Conservation (phyloP, 2,113 vertebrate genomes). For the Tachysurus fulvidraco region DNA sequence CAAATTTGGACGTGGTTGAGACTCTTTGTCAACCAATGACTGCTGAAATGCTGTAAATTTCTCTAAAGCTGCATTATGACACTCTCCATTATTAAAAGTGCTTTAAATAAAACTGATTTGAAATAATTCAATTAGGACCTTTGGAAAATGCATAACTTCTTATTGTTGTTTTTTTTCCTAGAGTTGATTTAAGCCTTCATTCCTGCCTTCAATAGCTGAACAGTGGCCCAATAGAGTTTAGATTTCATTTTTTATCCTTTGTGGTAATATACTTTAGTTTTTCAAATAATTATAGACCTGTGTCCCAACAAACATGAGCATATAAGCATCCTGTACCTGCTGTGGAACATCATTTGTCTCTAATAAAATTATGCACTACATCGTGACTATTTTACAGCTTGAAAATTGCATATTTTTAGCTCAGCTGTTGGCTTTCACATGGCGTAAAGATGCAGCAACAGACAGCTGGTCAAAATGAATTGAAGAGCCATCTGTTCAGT, state of each 20-base stretch:
- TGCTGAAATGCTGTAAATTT: background rate
- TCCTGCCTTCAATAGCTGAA: background rate
- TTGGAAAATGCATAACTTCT: background rate
- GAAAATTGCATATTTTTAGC: background rate
- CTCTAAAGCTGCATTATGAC: no score
- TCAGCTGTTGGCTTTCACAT: background rate
- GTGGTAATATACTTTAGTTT: background rate
- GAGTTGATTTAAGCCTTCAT: background rate
- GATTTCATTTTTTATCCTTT: background rate
- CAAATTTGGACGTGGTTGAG: background rate
- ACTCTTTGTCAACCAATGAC: background rate
- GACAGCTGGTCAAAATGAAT: background rate
- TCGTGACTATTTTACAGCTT: background rate
- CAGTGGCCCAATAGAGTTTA: background rate
- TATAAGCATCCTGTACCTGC: background rate
- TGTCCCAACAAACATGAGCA: background rate
- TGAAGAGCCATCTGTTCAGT: background rate
- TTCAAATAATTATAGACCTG: background rate
- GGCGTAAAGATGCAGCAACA: background rate
- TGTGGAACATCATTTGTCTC: background rate
- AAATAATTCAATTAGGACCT: background rate
- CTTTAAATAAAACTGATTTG: no score
- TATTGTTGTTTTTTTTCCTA: background rate
- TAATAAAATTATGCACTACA: background rate
- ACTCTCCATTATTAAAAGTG: no score